Base-by-base conservation (phyloP, 2,888 invertebrate genomes). In the Dryomyza anilis region DNA sequence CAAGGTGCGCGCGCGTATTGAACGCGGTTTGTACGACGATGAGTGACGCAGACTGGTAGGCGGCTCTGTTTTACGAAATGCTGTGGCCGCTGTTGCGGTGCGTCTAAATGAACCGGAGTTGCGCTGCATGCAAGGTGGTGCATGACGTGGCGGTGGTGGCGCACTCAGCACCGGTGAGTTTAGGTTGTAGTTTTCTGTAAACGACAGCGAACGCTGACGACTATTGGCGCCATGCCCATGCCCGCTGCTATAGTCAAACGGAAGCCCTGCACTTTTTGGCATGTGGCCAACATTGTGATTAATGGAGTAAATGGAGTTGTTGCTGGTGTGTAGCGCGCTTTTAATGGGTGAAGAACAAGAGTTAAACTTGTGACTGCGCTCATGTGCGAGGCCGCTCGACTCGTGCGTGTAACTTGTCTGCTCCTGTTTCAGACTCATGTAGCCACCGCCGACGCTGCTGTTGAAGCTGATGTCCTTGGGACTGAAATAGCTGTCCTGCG, bases 1-100 rank as follows among this genome's bases (percentile, higher is more conserved):
- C 63, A 82, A 67, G 46, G 87, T 87, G 46, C 87, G 83, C 59
- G 87, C 87, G 58, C 85, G 83, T 43, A 87, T 82, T 52, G 86
- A 86, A 56, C 86, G 85, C 12, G 84, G 81, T 58, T 83, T 84
- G 67, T 81, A 82, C 14, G 75, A 71, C 3, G 74, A 71, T n/a
- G n/a, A n/a, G 21, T 67, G 69, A 0, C 50, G 46, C 29, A 57
- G 8, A 21, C 59, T 63, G 14, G 61, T 55, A 2, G 43, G 39
- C 10, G 52, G 46, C 36, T 58, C 58, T 10, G 36, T 50, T 10
- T 25, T 45, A 8, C 43, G 56, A n/a, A n/a, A n/a, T n/a, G n/a
- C n/a, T n/a, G n/a, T n/a, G n/a, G n/a, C n/a, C n/a, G n/a, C n/a
- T n/a, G n/a, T n/a, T 16, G 52, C 3, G 1, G 50, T 27, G 19